Conservation (phyloP, 2,113 vertebrate genomes). For the Pseudopipra pipra region DNA sequence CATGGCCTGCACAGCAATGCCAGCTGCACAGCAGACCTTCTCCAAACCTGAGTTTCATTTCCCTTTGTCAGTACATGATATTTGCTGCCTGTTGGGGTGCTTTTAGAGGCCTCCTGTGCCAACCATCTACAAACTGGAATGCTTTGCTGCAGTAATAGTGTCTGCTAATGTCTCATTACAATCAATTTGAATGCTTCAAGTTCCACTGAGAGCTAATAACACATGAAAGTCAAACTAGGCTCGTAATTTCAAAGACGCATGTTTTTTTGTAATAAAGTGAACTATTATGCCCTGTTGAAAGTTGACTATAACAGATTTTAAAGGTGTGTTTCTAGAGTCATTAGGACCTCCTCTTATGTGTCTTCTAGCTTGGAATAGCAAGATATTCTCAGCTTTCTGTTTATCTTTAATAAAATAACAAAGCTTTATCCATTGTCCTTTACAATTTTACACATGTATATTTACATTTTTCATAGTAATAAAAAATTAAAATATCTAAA, state of each 20-base stretch:
- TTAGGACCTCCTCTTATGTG: neutral
- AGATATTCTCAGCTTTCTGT: neutral
- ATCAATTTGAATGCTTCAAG: conserved; percentile 54
- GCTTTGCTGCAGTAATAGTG: conserved; percentile 12
- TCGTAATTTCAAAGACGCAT: neutral
- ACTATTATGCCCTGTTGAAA: conserved; percentile 5
- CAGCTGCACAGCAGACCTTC: neutral
- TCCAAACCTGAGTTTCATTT: neutral
- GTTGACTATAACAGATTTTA: neutral
- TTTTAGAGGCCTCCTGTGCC: conserved; percentile 36
- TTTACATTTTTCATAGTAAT: neutral
- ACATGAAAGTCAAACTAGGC: conserved; percentile 54
- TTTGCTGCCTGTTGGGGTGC: neutral
- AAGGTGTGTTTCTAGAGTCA: neutral
- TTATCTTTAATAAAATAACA: neutral
- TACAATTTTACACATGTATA: neutral
- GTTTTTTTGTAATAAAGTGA: conserved; percentile 28
- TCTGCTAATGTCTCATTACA: conserved; percentile 56
- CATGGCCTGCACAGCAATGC: neutral
- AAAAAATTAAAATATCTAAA: neutral
- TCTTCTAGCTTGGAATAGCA: neutral
- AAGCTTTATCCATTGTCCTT: neutral
- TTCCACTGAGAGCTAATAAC: conserved; percentile 46
- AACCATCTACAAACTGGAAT: conserved; percentile 8
- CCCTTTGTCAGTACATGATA: neutral